Evolutionary conservation across 2,113 vertebrate species (phyloP).

Genomic region (Eleginops maclovinus): DNA sequence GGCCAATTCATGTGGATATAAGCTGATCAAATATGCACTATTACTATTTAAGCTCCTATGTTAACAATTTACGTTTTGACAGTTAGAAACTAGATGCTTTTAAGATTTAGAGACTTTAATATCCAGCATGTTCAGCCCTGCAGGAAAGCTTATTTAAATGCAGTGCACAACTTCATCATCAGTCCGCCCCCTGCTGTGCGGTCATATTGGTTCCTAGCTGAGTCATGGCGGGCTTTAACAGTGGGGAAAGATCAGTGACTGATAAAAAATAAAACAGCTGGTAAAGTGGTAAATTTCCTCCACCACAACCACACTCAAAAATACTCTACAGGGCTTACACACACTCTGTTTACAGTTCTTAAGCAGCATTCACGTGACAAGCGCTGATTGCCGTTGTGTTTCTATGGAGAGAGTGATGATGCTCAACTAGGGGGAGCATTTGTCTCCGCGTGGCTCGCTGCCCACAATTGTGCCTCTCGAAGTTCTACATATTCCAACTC

Average conservation of each 20-base stretch:
- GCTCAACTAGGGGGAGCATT: too few relatives aligned
- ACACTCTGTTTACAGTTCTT: neutral
- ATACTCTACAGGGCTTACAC: neutral
- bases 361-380: too few relatives aligned
- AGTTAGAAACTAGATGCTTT: conserved; percentile 12
- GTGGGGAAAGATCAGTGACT: conserved; percentile 32
- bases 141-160: conserved; percentile 31
- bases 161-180: conserved; percentile 10
- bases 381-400: too few relatives aligned
- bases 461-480: too few relatives aligned
- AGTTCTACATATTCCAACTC: too few relatives aligned
- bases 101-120: conserved; percentile 22
- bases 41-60: neutral
- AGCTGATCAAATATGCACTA: neutral
- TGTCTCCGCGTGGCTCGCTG: too few relatives aligned
- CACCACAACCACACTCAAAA: neutral
- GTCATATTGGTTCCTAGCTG: conserved; percentile 41
- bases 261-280: conserved; percentile 37
- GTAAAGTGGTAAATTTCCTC: conserved; percentile 23
- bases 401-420: too few relatives aligned
- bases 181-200: conserved; percentile 2
- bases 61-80: neutral
- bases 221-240: conserved; percentile 34
- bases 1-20: neutral
- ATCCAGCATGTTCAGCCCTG: conserved; percentile 20